Conservation (phyloP, 2,113 vertebrate species). For the Crotalus horridus region DNA sequence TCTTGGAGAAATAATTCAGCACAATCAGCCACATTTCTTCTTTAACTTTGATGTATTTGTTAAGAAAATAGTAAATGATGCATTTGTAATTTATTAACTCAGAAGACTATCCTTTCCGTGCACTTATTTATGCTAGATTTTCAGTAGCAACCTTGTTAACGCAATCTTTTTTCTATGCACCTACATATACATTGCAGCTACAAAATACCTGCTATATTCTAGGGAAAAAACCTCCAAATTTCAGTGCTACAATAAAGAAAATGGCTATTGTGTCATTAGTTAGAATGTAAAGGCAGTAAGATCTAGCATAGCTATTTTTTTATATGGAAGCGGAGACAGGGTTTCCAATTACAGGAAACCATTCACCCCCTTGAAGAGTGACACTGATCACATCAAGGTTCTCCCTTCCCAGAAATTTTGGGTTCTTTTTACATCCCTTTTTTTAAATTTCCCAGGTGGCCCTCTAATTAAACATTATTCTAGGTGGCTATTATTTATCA, state of each 20-base stretch:
- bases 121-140: constrained; percentile 39
- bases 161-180: constrained; percentile 49
- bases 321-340: background rate
- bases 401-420: background rate
- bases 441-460: background rate
- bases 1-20: constrained; percentile 95
- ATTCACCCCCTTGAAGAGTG: background rate
- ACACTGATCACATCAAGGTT: background rate
- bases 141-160: constrained; percentile 38
- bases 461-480: background rate
- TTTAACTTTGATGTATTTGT: constrained; percentile 85
- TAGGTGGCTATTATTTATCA: background rate
- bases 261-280: background rate
- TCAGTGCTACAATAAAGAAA: constrained; percentile 44
- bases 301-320: background rate
- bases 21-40: constrained; percentile 88
- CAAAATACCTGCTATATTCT: constrained; percentile 36
- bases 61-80: constrained; percentile 66
- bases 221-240: constrained; percentile 43
- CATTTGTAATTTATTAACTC: constrained; percentile 45
- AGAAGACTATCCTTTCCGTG: constrained; percentile 48
- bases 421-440: too few relatives aligned
- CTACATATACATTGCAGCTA: constrained; percentile 25
- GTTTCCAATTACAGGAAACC: background rate
- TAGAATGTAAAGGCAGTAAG: background rate